Conservation (phyloP, 2,113 vertebrate species). For the Corvus moneduloides region DNA sequence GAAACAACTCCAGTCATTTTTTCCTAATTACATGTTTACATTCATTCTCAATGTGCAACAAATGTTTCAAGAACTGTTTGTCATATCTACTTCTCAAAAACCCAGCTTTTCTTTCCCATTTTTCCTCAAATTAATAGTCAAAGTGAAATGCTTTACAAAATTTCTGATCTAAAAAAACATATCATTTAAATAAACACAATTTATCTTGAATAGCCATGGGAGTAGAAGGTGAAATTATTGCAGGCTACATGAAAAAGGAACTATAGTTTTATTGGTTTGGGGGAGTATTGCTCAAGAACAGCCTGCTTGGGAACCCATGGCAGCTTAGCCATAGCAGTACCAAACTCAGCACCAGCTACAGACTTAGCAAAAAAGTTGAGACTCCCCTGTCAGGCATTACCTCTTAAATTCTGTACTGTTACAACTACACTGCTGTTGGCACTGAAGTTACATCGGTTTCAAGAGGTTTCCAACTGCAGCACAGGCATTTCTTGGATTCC, state of each 20-base stretch:
- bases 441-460: background rate
- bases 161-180: background rate
- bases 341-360: background rate
- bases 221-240: background rate
- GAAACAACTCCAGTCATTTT: background rate
- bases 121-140: background rate
- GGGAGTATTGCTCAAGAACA: background rate
- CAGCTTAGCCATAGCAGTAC: background rate
- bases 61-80: background rate
- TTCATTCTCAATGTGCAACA: background rate
- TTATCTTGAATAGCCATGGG: background rate
- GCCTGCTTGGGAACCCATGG: background rate
- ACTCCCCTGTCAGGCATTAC: rapidly evolving
- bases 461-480: background rate
- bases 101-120: background rate
- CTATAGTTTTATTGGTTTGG: background rate
- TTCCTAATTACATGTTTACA: background rate
- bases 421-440: background rate
- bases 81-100: background rate
- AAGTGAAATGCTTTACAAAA: background rate
- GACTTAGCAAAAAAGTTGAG: background rate
- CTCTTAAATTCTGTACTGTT: background rate
- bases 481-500: background rate
- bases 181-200: background rate
- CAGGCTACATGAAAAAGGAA: background rate